A percentile compares a stretch with the other conserved stretches of the same genome.
phyloP scores from a whole-genome alignment of 2,797 vertebrate species.

The Spea hammondii region DNA sequence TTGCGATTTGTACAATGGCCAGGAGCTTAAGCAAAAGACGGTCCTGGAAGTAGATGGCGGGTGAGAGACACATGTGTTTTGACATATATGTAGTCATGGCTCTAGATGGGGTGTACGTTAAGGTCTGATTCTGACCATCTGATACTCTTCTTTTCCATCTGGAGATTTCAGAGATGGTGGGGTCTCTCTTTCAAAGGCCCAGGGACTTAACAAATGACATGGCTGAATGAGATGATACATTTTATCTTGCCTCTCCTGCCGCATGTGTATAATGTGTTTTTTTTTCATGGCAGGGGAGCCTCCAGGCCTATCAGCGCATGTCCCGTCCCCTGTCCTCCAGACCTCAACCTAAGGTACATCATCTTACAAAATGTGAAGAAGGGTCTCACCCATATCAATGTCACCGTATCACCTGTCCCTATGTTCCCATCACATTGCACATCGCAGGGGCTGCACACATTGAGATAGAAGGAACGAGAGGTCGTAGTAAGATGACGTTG shows the following conservation, averaged over 20 bases:
- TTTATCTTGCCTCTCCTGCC: constrained; percentile 40
- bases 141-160: no score
- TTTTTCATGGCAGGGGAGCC: constrained; percentile 51
- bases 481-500: no score
- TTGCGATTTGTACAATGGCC: no score
- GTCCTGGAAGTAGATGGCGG: no score
- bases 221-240: constrained; percentile 30
- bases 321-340: constrained; percentile 53
- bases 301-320: constrained; percentile 46
- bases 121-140: no score
- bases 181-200: not conserved
- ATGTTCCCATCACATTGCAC: not conserved
- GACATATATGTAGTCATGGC: no score
- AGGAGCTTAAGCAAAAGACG: no score
- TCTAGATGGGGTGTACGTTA: no score
- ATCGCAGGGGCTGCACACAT: not conserved
- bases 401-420: constrained; percentile 4
- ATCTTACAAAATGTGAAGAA: constrained; percentile 51
- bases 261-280: constrained; percentile 50
- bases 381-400: constrained; percentile 3
- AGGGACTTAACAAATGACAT: constrained; percentile 19
- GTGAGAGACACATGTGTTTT: no score
- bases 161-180: no score
- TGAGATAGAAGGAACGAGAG: no score
- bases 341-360: constrained; percentile 57